Evolutionary conservation across 2,888 invertebrate genomes (phyloP).

Genomic region (Ditylenchus weischeri): DNA sequence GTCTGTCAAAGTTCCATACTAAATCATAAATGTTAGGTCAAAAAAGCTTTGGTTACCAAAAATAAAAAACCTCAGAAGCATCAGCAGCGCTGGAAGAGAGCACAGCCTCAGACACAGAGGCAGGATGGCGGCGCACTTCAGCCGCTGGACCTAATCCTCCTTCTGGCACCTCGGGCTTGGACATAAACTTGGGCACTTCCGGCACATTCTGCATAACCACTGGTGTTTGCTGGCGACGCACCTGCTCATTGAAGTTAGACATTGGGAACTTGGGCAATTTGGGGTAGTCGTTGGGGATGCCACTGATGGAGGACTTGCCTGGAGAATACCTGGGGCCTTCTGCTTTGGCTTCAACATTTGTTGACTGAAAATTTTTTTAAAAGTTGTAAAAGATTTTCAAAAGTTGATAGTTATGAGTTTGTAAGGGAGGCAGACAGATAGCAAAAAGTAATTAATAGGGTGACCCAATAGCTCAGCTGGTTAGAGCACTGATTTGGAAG

Average conservation of each 20-base stretch:
- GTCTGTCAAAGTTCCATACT: constrained; percentile 54
- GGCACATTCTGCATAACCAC: constrained; percentile 28
- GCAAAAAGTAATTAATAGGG: too few relatives aligned
- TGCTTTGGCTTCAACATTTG: constrained; percentile 16
- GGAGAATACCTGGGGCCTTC: constrained; percentile 9
- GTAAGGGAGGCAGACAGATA: not conserved
- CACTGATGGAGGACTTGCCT: constrained; percentile 53
- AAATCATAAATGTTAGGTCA: constrained; percentile 15
- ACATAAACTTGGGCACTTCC: constrained; percentile 37
- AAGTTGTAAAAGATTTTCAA: too few relatives aligned
- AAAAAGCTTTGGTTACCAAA: not conserved
- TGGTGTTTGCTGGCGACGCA: constrained; percentile 26
- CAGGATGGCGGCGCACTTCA: constrained; percentile 49
- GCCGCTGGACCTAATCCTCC: constrained; percentile 47
- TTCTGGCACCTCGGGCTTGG: constrained; percentile 50
- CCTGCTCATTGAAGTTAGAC: constrained; percentile 17
- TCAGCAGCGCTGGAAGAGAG: constrained; percentile 35
- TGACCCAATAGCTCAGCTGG: too few relatives aligned
- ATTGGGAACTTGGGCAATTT: constrained; percentile 40
- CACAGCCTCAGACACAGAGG: constrained; percentile 49
- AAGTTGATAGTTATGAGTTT: too few relatives aligned
- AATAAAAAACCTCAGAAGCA: constrained; percentile 20
- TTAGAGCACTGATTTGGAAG: too few relatives aligned
- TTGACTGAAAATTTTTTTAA: constrained; percentile 8
- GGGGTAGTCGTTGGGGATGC: constrained; percentile 57